These are phyloP conservation scores for Rotaria sp. DNA, from an alignment of 2,888 invertebrate genomes.

Conservation along the genomic window DNA sequence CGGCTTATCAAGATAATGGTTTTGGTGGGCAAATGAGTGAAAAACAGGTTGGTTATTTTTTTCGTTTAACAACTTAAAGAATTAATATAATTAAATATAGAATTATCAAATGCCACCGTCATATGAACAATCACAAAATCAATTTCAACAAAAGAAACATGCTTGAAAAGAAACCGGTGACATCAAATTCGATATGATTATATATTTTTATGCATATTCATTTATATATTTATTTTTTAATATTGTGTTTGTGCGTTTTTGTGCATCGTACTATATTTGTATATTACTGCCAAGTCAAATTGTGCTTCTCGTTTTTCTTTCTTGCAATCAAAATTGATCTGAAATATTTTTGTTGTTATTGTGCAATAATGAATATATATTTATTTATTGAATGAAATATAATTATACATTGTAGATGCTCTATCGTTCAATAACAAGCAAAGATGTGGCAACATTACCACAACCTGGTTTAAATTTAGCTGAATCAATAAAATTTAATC, in stretches of 20 bases:
- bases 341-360: not conserved
- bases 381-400: not conserved
- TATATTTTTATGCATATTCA: not conserved
- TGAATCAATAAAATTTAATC: constrained; percentile 20
- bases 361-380: not conserved
- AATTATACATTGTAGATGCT: not conserved
- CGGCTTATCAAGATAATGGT: not conserved
- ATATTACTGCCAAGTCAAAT: too few species aligned
- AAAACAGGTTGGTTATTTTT: not conserved
- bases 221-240: not conserved
- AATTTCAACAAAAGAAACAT: not conserved
- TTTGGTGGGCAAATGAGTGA: not conserved
- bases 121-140: not conserved
- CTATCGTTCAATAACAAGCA: not conserved
- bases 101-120: not conserved
- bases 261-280: not conserved
- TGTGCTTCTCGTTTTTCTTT: not conserved
- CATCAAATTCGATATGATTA: not conserved
- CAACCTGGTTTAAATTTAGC: constrained; percentile 3
- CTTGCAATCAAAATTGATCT: not conserved
- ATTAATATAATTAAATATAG: not conserved
- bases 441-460: constrained; percentile 12
- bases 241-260: not conserved
- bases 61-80: not conserved
- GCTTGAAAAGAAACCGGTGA: not conserved